Evolutionary conservation across 2,888 invertebrate species (phyloP), one percentile per base, ranked within the genome.

Genomic region (Saturnia japonica): DNA sequence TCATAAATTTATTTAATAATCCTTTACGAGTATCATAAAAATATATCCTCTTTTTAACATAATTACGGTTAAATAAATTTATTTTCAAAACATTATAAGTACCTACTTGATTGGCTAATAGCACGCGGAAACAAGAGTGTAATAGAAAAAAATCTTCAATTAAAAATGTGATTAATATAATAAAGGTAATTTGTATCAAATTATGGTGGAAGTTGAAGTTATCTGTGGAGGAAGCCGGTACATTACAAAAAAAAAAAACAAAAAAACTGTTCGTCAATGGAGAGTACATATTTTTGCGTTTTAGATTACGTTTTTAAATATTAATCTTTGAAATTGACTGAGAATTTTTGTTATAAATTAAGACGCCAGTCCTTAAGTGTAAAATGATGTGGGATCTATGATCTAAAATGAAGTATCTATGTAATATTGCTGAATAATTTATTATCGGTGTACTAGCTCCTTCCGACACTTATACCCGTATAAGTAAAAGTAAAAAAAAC

Each of bases 51-150:
- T 64, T 40, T 19, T 64, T 34, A 54, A 57, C 28, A 69, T 57
- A 69, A 68, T 66, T 68, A 54, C 66, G 43, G 34, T 67, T 14
- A 66, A 42, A 67, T 67, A 67, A 22, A 54, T 67, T 42, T 68
- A 68, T 71, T 71, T 51, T 64, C 64, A 54, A 54, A 68, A 71
- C 47, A 64, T 64, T 68, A 51, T 68, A 68, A 19, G 42, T 51
- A 71, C 68, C 51, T n/a, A n/a, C n/a, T n/a, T n/a, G n/a, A n/a
- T n/a, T 68, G 42, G 64, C 16, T 68, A 71, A 64, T 71, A 71
- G 68, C 62, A 71, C 68, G 51, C 71, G 71, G 71, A 71, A 71
- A 71, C 64, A 71, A 68, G 68, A 68, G 40, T 68, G 22, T 34
- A 68, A 54, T 68, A 68, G 40, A 64, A 62, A 47, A 54, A 68